Evolutionary conservation across 1,140 invertebrate genomes (phyloP), one percentile per base, ranked within the genome.

Genomic region (Bombus confusus): DNA sequence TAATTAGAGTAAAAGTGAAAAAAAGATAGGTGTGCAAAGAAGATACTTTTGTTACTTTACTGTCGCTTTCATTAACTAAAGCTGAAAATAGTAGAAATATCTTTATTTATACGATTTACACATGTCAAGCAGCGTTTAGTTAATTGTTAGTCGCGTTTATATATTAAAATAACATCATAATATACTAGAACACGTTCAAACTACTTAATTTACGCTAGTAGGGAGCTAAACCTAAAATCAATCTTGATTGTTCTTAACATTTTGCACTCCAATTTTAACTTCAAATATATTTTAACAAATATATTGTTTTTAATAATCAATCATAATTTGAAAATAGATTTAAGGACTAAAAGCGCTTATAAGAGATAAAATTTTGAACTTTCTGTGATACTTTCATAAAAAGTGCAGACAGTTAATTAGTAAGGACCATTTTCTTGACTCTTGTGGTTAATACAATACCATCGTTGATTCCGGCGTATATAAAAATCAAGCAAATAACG

Each of bases 401-500:
- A 34, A 72, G 52, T 28, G n/a, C 74, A 77, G 41, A 78, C 22
- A 18, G 34, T 74, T 72, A 73, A 73, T 73, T 69, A n/a, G 15
- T 41, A 43, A 18, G 8, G 2, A 66, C 39, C 0, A 9, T 62
- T 31, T 62, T 10, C 47, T 78, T 86, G 12, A 31, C 80, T 81
- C 64, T 91, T 25, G 79, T 88, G 6, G 93, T 93, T 69, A 95
- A 94, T 85, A 95, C 85, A 39, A 96, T 87, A 37, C 95, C 95
- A 39, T 94, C 93, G 87, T 95, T 96, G 73, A 96, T 96, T 18
- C 95, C 95, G 71, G 95, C 96, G 84, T 96, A 95, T 87, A 96
- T 96, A 79, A 96, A 94, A 57, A 96, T 93, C 81, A 96, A 91
- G 82, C 95, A 96, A 85, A 95, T 92, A 37, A 96, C 90, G 83